Evolutionary conservation across 2,888 invertebrate genomes (phyloP).

Genomic region (Melikaiella ostensackeni): DNA sequence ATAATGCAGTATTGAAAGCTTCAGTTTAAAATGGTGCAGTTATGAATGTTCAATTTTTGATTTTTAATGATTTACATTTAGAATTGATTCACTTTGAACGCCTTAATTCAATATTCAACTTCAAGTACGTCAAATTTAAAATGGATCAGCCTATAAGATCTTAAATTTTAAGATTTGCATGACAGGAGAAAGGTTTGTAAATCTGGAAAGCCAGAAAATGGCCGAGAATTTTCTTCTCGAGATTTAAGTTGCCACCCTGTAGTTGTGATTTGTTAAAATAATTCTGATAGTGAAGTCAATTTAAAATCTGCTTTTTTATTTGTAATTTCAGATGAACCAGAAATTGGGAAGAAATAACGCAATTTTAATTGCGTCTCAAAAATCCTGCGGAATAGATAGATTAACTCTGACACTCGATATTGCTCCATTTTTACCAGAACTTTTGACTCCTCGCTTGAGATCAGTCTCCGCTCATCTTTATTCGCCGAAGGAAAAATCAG

Average conservation of each 20-base stretch:
- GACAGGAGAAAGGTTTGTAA: too few species aligned
- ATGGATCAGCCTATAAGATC: too few species aligned
- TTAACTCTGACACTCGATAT: slow-evolving; percentile 66
- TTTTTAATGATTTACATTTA: too few species aligned
- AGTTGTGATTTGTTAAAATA: neutral
- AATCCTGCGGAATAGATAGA: slow-evolving; percentile 62
- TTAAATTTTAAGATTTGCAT: too few species aligned
- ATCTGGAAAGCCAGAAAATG: too few species aligned
- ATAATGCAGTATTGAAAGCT: too few species aligned
- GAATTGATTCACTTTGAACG: too few species aligned
- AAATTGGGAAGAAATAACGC: slow-evolving; percentile 63
- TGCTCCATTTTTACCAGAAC: slow-evolving; percentile 66
- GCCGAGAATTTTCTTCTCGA: neutral
- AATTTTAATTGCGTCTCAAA: slow-evolving; percentile 64
- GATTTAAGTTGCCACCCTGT: neutral
- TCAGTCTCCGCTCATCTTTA: slow-evolving; percentile 83
- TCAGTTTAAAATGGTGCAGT: too few species aligned
- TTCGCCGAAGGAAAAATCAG: slow-evolving; percentile 84
- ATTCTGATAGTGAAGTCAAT: neutral
- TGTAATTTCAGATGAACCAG: slow-evolving; percentile 75
- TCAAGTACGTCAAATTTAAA: too few species aligned
- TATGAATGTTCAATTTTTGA: too few species aligned
- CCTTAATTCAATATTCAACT: too few species aligned
- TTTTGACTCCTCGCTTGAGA: slow-evolving; percentile 72
- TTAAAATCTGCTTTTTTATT: slow-evolving; percentile 63